phyloP scores from a whole-genome alignment of 2,888 invertebrate genomes.

The Helicoverpa assulta region DNA sequence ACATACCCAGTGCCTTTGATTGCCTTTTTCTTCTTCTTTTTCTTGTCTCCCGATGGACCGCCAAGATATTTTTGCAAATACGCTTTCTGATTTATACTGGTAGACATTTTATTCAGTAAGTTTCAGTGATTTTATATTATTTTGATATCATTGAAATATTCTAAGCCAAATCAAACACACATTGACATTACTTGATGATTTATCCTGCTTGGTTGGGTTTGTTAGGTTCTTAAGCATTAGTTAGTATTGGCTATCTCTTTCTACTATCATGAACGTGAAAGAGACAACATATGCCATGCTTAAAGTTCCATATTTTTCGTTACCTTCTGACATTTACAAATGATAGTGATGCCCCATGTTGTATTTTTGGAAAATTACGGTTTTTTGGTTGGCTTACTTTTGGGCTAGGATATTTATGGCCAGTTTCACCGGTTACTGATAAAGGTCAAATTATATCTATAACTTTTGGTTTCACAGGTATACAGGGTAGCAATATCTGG shows the following conservation, averaged over 20 bases:
- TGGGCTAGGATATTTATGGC: too few relatives aligned
- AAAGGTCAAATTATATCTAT: too few relatives aligned
- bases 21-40: conserved; percentile 92
- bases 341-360: neutral
- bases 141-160: neutral
- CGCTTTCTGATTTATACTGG: conserved; percentile 92
- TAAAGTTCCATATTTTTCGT: neutral
- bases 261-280: neutral
- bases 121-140: neutral
- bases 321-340: neutral
- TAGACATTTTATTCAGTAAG: conserved; percentile 76
- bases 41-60: conserved; percentile 90
- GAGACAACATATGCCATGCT: neutral
- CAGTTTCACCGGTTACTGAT: too few relatives aligned
- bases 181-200: neutral
- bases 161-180: conserved; percentile 9
- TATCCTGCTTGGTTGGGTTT: neutral
- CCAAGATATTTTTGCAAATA: conserved; percentile 95
- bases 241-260: conserved; percentile 13
- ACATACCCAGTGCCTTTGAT: conserved; percentile 83
- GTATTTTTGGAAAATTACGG: conserved; percentile 9
- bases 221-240: conserved; percentile 9
- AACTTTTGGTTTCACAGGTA: too few relatives aligned
- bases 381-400: neutral
- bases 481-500: too few relatives aligned